A percentile compares a stretch with the other conserved stretches of the same genome.
These are phyloP conservation scores for Nymphalis c-album DNA, from an alignment of 2,888 invertebrate genomes.

Conservation along the genomic window DNA sequence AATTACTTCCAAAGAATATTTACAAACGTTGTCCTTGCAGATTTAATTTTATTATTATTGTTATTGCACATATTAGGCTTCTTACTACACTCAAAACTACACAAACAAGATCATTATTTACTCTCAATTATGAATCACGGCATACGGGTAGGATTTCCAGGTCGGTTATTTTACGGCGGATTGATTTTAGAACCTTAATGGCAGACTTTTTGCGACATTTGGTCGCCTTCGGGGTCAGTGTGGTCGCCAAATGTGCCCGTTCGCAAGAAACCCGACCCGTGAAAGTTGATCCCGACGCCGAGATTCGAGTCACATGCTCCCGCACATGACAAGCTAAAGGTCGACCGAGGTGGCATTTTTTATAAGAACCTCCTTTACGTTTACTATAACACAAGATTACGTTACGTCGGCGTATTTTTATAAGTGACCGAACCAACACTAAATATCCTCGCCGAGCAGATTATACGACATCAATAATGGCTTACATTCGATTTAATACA, in stretches of 20 bases:
- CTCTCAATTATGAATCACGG: constrained; percentile 44
- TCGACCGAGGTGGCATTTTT: constrained; percentile 73
- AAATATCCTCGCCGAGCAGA: constrained; percentile 21
- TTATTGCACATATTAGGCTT: too few species aligned
- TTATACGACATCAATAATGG: constrained; percentile 47
- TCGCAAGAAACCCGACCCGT: constrained; percentile 63
- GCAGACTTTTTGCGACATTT: constrained; percentile 64
- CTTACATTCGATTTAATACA: constrained; percentile 62
- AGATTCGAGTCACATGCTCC: constrained; percentile 70
- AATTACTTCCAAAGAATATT: too few species aligned
- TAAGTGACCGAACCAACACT: constrained; percentile 18
- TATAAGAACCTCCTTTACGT: constrained; percentile 58
- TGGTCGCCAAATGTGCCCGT: constrained; percentile 71
- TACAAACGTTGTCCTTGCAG: too few species aligned
- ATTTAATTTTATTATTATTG: too few species aligned
- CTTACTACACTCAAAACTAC: too few species aligned
- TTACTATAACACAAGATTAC: constrained; percentile 36
- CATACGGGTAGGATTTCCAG: constrained; percentile 40
- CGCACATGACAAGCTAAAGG: constrained; percentile 70
- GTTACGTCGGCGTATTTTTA: constrained; percentile 29
- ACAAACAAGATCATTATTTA: constrained; percentile 2
- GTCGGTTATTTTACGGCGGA: constrained; percentile 54
- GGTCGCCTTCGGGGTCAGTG: constrained; percentile 56
- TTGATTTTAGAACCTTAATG: constrained; percentile 57
- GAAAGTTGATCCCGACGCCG: constrained; percentile 58